Percentiles rank a stretch among this genome's conserved stretches.
Evolutionary conservation across 1,140 invertebrate genomes (phyloP).

Genomic region (Kradibia gibbosae): DNA sequence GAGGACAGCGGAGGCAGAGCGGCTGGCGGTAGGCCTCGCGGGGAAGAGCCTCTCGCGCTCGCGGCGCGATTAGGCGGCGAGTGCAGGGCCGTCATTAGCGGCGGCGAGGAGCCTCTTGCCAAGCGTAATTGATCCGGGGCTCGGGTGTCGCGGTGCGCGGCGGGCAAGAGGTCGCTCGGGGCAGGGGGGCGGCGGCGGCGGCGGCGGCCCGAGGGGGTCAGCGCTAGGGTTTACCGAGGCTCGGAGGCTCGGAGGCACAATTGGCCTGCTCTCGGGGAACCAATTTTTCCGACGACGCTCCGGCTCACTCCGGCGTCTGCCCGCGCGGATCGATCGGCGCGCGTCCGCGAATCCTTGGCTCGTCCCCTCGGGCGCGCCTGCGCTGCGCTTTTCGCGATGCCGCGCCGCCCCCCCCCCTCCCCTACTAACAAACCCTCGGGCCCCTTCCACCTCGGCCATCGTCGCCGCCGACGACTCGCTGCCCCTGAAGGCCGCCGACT

Average conservation of each 20-base stretch:
- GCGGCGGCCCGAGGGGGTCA: not conserved
- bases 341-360: constrained; percentile 12
- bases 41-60: not conserved
- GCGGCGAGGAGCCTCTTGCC: not conserved
- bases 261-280: not conserved
- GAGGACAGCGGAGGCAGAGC: not conserved
- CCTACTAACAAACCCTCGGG: not conserved
- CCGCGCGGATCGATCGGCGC: constrained; percentile 1
- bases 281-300: not conserved
- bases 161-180: not conserved
- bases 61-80: not conserved
- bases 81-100: not conserved
- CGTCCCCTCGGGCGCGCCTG: constrained; percentile 21
- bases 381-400: constrained; percentile 45
- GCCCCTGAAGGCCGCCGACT: not conserved
- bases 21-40: not conserved
- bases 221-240: too few species aligned
- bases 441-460: not conserved
- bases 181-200: not conserved
- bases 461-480: not conserved
- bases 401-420: not conserved
- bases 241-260: too few species aligned
- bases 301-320: not conserved
- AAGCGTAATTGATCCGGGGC: constrained; percentile 8
- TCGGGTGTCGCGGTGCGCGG: not conserved